phyloP scores from a whole-genome alignment of 1,140 invertebrate genomes.

The Mycetomoellerius zeteki region DNA sequence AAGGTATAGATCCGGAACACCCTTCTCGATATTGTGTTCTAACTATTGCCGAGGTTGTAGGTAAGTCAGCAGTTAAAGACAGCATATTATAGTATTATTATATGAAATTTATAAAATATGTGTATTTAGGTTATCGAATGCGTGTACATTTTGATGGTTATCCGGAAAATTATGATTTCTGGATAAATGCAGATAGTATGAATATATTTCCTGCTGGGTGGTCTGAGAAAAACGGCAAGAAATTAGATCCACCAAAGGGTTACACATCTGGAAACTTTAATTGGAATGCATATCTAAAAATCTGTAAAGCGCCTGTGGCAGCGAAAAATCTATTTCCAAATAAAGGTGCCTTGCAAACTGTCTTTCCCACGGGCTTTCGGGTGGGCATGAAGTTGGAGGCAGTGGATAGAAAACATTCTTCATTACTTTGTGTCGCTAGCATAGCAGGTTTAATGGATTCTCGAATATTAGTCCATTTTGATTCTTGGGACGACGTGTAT shows the following conservation, averaged over 20 bases:
- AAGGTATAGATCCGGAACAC: conserved; percentile 97
- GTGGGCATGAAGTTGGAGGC: conserved; percentile 98
- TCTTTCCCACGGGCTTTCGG: conserved; percentile 92
- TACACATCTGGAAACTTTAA: conserved; percentile 90
- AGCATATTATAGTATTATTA: neutral
- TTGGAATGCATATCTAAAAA: conserved; percentile 95
- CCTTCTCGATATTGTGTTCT: conserved; percentile 96
- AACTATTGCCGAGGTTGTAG: conserved; percentile 93
- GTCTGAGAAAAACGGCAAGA: conserved; percentile 94
- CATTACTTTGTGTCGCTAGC: conserved; percentile 95
- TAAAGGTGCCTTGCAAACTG: conserved; percentile 89
- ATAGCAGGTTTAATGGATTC: conserved; percentile 94
- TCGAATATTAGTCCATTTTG: conserved; percentile 96
- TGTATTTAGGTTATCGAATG: conserved; percentile 90
- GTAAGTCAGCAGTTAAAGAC: conserved; percentile 68
- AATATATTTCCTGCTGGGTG: conserved; percentile 98
- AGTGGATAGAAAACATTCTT: conserved; percentile 96
- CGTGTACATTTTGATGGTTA: conserved; percentile 97
- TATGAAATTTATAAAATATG: conserved; percentile 3
- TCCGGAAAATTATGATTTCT: conserved; percentile 96
- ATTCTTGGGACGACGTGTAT: conserved; percentile 97
- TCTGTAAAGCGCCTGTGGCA: conserved; percentile 92
- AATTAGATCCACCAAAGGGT: conserved; percentile 92
- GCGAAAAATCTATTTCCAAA: conserved; percentile 93
- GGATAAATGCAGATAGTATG: conserved; percentile 96